Evolutionary conservation across 2,797 vertebrate species (phyloP).

Genomic region (Acropternis orthonyx): DNA sequence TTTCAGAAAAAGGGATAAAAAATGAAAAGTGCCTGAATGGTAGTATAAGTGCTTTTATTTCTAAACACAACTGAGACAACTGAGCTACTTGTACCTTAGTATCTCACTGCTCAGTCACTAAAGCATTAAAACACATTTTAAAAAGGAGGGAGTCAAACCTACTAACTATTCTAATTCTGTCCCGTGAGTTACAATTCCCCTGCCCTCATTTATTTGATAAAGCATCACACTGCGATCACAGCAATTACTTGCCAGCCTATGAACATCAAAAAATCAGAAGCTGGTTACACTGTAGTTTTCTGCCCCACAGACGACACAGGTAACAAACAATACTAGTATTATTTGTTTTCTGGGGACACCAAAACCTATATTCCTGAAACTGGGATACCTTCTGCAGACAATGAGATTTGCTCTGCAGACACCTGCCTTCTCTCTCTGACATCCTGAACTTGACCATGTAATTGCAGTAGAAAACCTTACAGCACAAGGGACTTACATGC

Average conservation of each 20-base stretch:
- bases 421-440: not conserved
- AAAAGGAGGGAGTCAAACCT: not conserved
- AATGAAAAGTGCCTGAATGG: not conserved
- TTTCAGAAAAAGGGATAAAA: not conserved
- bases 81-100: not conserved
- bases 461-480: not conserved
- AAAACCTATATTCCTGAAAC: not conserved
- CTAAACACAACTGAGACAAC: not conserved
- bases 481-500: not conserved
- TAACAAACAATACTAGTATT: not conserved
- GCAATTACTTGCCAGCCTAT: not conserved
- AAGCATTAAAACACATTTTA: not conserved
- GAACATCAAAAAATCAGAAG: not conserved
- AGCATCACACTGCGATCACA: not conserved
- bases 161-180: not conserved
- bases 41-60: not conserved
- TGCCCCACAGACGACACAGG: not conserved
- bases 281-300: not conserved
- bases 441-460: not conserved
- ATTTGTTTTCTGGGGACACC: not conserved
- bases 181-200: not conserved
- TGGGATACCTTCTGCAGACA: not conserved
- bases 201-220: not conserved
- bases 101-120: not conserved
- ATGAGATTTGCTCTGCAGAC: not conserved